These are phyloP conservation scores for Hippocampus barbouri DNA, from an alignment of 2,113 vertebrate genomes.

Conservation along the genomic window DNA sequence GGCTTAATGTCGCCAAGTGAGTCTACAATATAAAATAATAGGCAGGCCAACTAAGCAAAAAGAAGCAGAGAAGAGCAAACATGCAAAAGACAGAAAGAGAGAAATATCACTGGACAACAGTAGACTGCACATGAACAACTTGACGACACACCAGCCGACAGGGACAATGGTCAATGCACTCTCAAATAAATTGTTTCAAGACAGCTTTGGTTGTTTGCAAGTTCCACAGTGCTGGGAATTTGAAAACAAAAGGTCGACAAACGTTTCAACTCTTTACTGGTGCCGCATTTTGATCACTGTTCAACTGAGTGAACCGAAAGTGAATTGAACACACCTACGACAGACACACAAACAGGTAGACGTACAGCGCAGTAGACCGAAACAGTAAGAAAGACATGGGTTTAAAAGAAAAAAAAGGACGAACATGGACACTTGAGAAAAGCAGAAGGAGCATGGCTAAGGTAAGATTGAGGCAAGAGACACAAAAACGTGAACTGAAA, in stretches of 20 bases:
- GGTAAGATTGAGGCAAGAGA: conserved; percentile 29
- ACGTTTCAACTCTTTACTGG: background rate
- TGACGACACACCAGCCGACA: background rate
- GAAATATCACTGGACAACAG: conserved; percentile 20
- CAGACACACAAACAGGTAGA: conserved; percentile 20
- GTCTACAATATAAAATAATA: conserved; percentile 39
- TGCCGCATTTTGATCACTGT: background rate
- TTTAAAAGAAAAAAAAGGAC: conserved; percentile 6
- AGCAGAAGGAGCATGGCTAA: background rate
- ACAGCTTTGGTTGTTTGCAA: conserved; percentile 14
- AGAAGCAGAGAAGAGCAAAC: conserved; percentile 22
- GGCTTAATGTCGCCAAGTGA: background rate
- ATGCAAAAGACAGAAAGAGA: conserved; percentile 23
- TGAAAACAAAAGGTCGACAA: background rate
- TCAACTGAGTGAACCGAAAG: conserved; percentile 29
- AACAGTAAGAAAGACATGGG: conserved; percentile 33
- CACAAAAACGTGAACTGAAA: conserved; percentile 10
- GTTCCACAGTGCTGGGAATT: conserved; percentile 5
- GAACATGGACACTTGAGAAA: conserved; percentile 27
- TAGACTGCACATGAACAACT: conserved; percentile 23
- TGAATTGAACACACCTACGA: conserved; percentile 35
- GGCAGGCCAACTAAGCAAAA: conserved; percentile 58
- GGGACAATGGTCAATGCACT: conserved; percentile 32
- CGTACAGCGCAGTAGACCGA: conserved; percentile 23
- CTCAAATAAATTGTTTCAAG: conserved; percentile 28